Conservation (phyloP, 1,140 invertebrate genomes). For the Cherax quadricarinatus region DNA sequence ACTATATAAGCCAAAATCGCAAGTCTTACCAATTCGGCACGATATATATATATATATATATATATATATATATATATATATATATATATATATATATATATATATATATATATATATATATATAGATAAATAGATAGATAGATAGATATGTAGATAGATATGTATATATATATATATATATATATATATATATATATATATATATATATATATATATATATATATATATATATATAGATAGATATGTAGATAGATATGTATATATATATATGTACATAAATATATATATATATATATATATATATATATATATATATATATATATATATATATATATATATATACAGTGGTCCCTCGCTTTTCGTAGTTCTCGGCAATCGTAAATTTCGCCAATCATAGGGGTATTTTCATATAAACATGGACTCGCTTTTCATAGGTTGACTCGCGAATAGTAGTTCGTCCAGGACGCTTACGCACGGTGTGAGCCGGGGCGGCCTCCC, state of each 20-base stretch:
- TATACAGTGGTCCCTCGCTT: too few relatives aligned
- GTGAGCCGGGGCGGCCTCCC: too few relatives aligned
- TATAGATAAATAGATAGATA: not conserved
- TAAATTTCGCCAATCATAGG: too few relatives aligned
- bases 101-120: slow-evolving; percentile 12
- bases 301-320: not conserved
- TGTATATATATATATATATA: slow-evolving; percentile 21
- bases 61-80: slow-evolving; percentile 1
- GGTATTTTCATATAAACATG: too few relatives aligned
- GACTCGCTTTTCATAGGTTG: too few relatives aligned
- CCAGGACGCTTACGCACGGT: too few relatives aligned
- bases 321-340: not conserved
- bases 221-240: not conserved
- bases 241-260: not conserved
- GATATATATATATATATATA: not conserved
- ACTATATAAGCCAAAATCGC: too few relatives aligned
- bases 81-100: slow-evolving; percentile 16
- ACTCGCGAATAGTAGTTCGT: too few relatives aligned
- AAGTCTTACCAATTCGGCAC: too few relatives aligned
- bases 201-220: not conserved
- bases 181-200: not conserved
- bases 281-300: not conserved
- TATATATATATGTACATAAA: not conserved
- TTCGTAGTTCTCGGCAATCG: too few relatives aligned
- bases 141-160: not conserved